Conservation (phyloP, 2,888 invertebrate species). For the Euzophera pinguis region DNA sequence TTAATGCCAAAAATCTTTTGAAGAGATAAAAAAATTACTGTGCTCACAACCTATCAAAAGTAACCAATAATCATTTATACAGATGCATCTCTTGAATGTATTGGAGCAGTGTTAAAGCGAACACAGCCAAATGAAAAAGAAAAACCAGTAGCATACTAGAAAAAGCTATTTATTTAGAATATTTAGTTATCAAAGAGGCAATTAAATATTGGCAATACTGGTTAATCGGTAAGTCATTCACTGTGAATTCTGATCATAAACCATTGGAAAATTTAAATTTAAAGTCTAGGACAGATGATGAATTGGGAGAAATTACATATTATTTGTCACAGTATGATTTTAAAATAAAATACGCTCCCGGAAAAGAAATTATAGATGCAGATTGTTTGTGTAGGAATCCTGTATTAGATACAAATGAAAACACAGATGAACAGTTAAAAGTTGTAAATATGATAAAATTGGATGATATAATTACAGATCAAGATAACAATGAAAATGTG, state of each 20-base stretch:
- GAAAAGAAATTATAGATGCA: constrained; percentile 7
- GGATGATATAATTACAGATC: too few species aligned
- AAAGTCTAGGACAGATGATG: constrained; percentile 27
- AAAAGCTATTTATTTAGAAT: constrained; percentile 25
- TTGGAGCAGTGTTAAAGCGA: constrained; percentile 24
- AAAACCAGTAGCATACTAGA: constrained; percentile 23
- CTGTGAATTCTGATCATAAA: constrained; percentile 26
- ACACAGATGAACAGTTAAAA: too few species aligned
- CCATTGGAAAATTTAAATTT: constrained; percentile 18
- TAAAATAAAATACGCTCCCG: constrained; percentile 24
- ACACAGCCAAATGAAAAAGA: constrained; percentile 17
- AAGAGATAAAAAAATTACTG: constrained; percentile 11
- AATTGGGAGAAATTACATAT: constrained; percentile 27
- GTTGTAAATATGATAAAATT: too few species aligned
- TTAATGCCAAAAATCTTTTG: background rate
- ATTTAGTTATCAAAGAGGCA: constrained; percentile 23
- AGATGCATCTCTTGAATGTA: constrained; percentile 15
- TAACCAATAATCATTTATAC: constrained; percentile 12
- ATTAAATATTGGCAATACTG: constrained; percentile 26
- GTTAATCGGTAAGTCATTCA: constrained; percentile 24
- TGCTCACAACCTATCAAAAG: constrained; percentile 14
- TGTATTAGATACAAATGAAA: too few species aligned
- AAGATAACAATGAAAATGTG: too few species aligned
- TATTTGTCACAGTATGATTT: constrained; percentile 21
- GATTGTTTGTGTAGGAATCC: constrained; percentile 11